Conservation (phyloP, 2,113 vertebrate species). For the Vulpes vulpes region DNA sequence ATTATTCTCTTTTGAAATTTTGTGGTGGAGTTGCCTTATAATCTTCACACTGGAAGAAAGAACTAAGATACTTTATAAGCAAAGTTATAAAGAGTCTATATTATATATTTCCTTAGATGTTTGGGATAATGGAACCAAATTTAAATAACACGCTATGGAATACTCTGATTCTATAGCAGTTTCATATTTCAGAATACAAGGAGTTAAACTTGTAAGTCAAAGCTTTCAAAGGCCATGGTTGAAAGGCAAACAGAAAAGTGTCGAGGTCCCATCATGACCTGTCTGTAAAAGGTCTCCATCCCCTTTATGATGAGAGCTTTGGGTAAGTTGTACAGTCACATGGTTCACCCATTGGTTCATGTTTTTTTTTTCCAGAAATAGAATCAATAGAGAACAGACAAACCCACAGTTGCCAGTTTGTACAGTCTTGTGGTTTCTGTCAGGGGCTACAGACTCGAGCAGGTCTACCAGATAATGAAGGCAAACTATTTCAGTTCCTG, state of each 20-base stretch:
- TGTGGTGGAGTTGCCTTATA: not conserved
- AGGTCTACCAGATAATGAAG: conserved; percentile 91
- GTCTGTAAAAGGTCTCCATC: conserved; percentile 77
- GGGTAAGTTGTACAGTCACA: conserved; percentile 85
- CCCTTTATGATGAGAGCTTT: conserved; percentile 71
- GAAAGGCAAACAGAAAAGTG: conserved; percentile 68
- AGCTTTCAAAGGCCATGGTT: conserved; percentile 64
- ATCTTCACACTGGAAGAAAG: not conserved
- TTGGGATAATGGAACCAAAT: conserved; percentile 10
- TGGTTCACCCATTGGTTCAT: conserved; percentile 84
- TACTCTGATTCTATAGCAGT: not conserved
- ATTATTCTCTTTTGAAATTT: not conserved
- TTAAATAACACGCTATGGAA: not conserved
- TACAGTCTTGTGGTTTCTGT: conserved; percentile 90
- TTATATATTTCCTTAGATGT: not conserved
- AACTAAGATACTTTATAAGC: not conserved
- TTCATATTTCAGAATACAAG: not conserved
- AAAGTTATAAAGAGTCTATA: not conserved
- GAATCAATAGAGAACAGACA: conserved; percentile 92
- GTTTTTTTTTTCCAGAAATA: conserved; percentile 87
- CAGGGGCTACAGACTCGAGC: conserved; percentile 87
- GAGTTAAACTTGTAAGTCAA: conserved; percentile 61
- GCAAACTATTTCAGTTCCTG: conserved; percentile 94
- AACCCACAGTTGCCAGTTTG: conserved; percentile 91
- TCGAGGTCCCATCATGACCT: conserved; percentile 68